Evolutionary conservation across 2,113 vertebrate species (phyloP), one percentile per base, ranked within the genome.

Genomic region (Origma solitaria): DNA sequence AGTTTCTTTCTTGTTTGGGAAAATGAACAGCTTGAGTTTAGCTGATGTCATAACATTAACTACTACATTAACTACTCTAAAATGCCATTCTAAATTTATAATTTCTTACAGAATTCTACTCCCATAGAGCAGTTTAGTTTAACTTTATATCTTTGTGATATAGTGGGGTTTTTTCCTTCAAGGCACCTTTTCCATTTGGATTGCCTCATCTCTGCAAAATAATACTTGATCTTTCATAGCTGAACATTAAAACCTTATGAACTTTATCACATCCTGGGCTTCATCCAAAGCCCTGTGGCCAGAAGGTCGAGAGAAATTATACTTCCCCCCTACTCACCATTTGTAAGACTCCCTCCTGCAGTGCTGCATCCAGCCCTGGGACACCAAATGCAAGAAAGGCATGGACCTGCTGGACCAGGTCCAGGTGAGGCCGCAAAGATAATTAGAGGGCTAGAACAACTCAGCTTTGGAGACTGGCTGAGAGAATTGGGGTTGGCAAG

Each of bases 21-120:
- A 68, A 85, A 71, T 30, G 8, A 85, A 80, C 35, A 80, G 6
- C 38, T 66, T 70, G 31, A 92, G 30, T 77, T 95, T 80, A 73
- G n/a, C n/a, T 88, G 60, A 45, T 79, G n/a, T 25, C 51, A 23
- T 64, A 53, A 47, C 62, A 56, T 37, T 64, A 82, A 62, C 10
- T 73, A 40, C 33, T 64, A 42, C 62, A 56, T 37, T 64, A 82
- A 62, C 10, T 73, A 40, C 33, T 64, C n/a, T 76, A 54, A 86
- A 92, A 80, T 69, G 2, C 11, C 20, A 24, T 38, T 53, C 4
- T 28, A n/a, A 90, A 72, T 30, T 45, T 58, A 17, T 16, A 58
- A 37, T 53, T 90, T 20, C 24, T 58, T 73, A 20, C 33, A 72
- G 42, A 87, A 75, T 42, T 51, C 20, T 58, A 33, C 7, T 35